These are phyloP conservation scores for Thymelicus lineola DNA, from an alignment of 2,888 invertebrate genomes.

Conservation along the genomic window DNA sequence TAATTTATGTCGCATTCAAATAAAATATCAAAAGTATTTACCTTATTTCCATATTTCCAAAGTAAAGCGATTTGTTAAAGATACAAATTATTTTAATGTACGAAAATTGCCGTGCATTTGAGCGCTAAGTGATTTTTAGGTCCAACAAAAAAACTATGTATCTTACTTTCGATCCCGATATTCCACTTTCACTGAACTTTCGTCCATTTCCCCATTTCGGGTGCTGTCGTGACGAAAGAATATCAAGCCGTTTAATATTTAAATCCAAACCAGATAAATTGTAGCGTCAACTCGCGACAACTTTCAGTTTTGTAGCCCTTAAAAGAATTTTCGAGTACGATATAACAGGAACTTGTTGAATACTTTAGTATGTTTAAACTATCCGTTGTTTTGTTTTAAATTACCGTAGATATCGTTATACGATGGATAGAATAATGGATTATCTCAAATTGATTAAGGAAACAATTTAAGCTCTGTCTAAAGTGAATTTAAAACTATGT, in stretches of 20 bases:
- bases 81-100: too few species aligned
- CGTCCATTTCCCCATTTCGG: conserved; percentile 39
- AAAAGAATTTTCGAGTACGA: conserved; percentile 42
- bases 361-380: too few species aligned
- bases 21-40: too few species aligned
- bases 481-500: neutral
- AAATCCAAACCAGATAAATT: conserved; percentile 36
- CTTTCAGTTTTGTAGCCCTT: conserved; percentile 52
- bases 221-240: conserved; percentile 35
- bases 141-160: neutral
- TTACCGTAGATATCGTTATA: too few species aligned
- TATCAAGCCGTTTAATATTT: conserved; percentile 36
- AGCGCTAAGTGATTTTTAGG: neutral
- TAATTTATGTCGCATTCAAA: too few species aligned
- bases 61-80: too few species aligned
- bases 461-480: neutral
- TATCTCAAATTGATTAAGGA: neutral
- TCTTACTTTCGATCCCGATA: conserved; percentile 47
- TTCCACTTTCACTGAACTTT: conserved; percentile 51
- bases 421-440: neutral
- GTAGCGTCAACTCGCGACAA: conserved; percentile 37
- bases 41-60: too few species aligned
- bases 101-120: neutral
- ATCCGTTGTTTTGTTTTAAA: too few species aligned
- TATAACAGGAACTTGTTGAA: too few species aligned